Conservation (phyloP, 2,113 vertebrate genomes). For the Lycocorax pyrrhopterus region DNA sequence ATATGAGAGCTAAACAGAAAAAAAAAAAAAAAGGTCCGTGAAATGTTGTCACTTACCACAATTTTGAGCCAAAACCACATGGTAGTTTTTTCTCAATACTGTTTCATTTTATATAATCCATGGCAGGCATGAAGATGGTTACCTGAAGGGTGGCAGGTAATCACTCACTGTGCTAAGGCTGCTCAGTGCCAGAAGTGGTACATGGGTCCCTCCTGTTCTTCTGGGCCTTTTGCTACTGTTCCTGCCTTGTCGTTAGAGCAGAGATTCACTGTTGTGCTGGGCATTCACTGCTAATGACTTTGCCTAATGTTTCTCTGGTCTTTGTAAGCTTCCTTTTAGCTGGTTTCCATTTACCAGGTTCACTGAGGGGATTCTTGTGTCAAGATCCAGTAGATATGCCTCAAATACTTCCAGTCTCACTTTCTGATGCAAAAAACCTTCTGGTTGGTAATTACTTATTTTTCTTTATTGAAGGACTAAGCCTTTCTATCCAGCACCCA, state of each 20-base stretch:
- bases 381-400: neutral
- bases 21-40: neutral
- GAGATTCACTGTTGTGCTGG: neutral
- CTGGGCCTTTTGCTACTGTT: neutral
- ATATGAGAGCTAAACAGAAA: neutral
- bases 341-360: neutral
- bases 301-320: neutral
- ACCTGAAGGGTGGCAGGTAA: neutral
- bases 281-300: neutral
- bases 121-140: neutral
- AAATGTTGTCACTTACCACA: neutral
- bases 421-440: neutral
- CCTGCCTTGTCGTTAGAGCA: neutral
- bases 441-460: neutral
- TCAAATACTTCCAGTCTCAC: neutral
- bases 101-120: neutral
- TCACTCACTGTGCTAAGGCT: neutral
- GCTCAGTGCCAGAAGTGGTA: neutral
- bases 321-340: neutral
- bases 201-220: neutral
- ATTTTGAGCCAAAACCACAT: neutral
- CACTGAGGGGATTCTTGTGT: neutral
- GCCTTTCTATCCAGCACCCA: neutral
- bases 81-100: neutral
- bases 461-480: neutral